Base-by-base conservation (phyloP, 1,140 invertebrate genomes). In the Copidosoma floridanum region DNA sequence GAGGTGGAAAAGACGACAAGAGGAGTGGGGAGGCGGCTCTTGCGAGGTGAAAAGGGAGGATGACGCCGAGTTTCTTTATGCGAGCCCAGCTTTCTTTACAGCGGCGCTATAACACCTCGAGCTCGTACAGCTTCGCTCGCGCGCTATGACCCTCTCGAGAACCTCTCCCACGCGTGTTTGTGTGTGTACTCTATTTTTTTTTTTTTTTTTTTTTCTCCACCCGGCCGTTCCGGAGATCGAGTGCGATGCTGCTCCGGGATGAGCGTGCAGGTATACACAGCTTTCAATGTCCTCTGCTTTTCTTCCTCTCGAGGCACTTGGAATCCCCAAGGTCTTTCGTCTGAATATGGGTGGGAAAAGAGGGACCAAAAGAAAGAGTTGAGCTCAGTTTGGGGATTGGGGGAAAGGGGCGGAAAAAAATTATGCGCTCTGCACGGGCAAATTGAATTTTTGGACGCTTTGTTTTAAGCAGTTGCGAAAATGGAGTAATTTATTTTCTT, bases 141-240 rank as follows among this genome's bases (percentile, higher is more conserved):
- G 53, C 37, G 14, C 21, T 67, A 68, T 66, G 71, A 71, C 67
- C 65, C 74, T 70, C 74, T 47, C 20, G 74, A 72, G 73, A 74
- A 6, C 40, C 40, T 10, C 12, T 6, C 29, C 12, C 6, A 32
- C 29, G 29, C 12, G 0, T 32, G 12, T 32, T 8, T 32, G 12
- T 32, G 12, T 32, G 12, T 32, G 12, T 32, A 32, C n/a, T 32
- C 6, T 32, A 32, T 32, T 32, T 32, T 32, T 32, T 32, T 6
- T 32, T 32, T 32, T 32, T 32, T 32, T 32, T 32, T 32, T n/a
- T n/a, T n/a, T n/a, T n/a, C n/a, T n/a, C n/a, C n/a, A n/a, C n/a
- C n/a, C n/a, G 24, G 12, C 23, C 44, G 35, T 23, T 14, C 6
- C 1, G 4, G 20, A 56, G 14, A 56, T 35, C 20, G 14, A 46